These are phyloP conservation scores for Papilio helenus DNA, from an alignment of 1,140 invertebrate genomes.

Conservation along the genomic window DNA sequence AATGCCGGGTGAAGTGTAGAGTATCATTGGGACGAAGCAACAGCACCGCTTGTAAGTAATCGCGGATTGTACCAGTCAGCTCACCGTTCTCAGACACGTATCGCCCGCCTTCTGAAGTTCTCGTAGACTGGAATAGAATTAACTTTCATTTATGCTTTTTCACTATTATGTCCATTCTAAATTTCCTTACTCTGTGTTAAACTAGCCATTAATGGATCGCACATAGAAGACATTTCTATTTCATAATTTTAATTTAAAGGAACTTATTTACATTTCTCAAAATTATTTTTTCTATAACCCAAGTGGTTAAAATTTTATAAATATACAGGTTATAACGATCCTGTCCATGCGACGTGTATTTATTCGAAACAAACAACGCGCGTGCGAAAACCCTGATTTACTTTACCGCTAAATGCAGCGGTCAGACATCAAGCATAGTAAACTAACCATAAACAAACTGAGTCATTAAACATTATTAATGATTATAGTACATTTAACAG, in stretches of 20 bases:
- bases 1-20: slow-evolving; percentile 84
- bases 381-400: slow-evolving; percentile 8
- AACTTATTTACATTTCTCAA: too few relatives aligned
- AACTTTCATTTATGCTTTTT: too few relatives aligned
- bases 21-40: slow-evolving; percentile 84
- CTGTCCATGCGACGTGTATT: not conserved
- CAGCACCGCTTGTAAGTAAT: slow-evolving; percentile 84
- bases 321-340: too few relatives aligned
- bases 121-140: slow-evolving; percentile 61
- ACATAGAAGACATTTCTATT: too few relatives aligned
- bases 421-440: not conserved
- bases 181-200: too few relatives aligned
- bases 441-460: slow-evolving; percentile 13
- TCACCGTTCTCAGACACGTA: slow-evolving; percentile 84
- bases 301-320: too few relatives aligned
- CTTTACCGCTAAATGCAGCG: not conserved
- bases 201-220: too few relatives aligned
- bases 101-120: slow-evolving; percentile 77
- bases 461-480: not conserved
- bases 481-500: not conserved
- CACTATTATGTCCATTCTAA: not conserved
- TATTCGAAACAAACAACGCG: slow-evolving; percentile 5
- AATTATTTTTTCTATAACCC: too few relatives aligned
- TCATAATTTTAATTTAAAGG: too few relatives aligned
- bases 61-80: slow-evolving; percentile 82